Percentiles rank a stretch among this genome's conserved stretches.
Conservation (phyloP, 2,113 vertebrate genomes). For the Notothenia coriiceps region DNA sequence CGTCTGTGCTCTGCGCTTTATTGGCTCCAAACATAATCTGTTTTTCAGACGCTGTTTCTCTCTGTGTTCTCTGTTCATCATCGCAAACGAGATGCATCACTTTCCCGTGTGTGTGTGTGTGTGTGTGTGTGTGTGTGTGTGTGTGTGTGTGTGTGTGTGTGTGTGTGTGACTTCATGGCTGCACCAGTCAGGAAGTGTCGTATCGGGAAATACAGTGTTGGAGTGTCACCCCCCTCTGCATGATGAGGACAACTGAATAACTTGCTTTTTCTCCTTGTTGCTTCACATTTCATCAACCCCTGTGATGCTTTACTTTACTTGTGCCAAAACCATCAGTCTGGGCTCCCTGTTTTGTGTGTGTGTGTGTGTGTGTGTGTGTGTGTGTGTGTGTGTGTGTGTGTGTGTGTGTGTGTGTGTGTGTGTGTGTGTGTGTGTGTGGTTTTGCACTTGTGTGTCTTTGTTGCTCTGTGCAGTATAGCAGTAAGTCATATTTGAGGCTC, state of each 20-base stretch:
- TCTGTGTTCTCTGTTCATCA: slow-evolving; percentile 71
- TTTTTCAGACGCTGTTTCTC: slow-evolving; percentile 69
- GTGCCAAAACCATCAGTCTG: slow-evolving; percentile 70
- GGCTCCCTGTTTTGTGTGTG: slow-evolving; percentile 33
- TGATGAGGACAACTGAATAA: slow-evolving; percentile 75
- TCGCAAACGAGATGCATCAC: slow-evolving; percentile 70
- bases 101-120: slow-evolving; percentile 3
- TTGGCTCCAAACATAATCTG: slow-evolving; percentile 82
- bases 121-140: slow-evolving; percentile 21
- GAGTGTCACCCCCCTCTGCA: slow-evolving; percentile 61
- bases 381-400: slow-evolving; percentile 26
- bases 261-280: slow-evolving; percentile 76
- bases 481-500: slow-evolving; percentile 64
- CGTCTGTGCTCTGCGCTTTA: slow-evolving; percentile 78
- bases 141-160: slow-evolving; percentile 30
- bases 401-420: not conserved
- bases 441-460: slow-evolving; percentile 23
- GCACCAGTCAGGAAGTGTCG: slow-evolving; percentile 79
- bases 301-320: slow-evolving; percentile 74
- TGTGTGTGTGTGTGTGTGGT: not conserved
- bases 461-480: slow-evolving; percentile 47
- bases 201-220: slow-evolving; percentile 67
- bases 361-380: slow-evolving; percentile 32
- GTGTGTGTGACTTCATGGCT: slow-evolving; percentile 17
- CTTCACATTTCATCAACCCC: slow-evolving; percentile 85